Percentiles rank a stretch among this genome's conserved stretches.
Evolutionary conservation across 35 echinoderm and acorn worm species (phyloP).

Genomic region (Anneissia japonica): DNA sequence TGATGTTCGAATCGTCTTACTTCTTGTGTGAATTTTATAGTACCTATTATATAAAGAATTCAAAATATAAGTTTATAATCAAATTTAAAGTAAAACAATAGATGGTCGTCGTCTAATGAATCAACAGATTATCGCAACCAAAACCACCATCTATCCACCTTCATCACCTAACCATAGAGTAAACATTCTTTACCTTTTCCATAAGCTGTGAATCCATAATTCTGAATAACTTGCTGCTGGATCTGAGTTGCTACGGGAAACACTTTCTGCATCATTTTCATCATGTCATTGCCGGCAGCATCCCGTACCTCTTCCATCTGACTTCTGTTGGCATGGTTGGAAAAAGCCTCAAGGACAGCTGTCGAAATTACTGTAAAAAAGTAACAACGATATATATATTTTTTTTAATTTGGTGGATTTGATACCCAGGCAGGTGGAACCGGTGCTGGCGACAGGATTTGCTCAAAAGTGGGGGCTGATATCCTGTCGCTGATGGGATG

Average conservation of each 20-base stretch:
- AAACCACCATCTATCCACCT: no score
- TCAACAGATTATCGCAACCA: no score
- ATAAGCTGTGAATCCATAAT: slow-evolving; percentile 77
- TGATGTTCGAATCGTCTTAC: slow-evolving; percentile 67
- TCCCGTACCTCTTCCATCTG: slow-evolving; percentile 75
- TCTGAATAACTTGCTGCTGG: slow-evolving; percentile 84
- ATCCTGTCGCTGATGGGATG: no score
- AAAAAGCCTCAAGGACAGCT: slow-evolving; percentile 80
- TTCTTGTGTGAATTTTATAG: slow-evolving; percentile 88
- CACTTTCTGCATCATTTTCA: slow-evolving; percentile 99
- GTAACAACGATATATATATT: no score
- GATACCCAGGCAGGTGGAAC: no score
- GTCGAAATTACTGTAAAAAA: slow-evolving; percentile 47
- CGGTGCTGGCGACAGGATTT: no score
- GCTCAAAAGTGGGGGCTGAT: no score
- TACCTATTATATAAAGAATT: slow-evolving; percentile 51
- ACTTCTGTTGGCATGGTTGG: slow-evolving; percentile 58
- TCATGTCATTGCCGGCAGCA: slow-evolving; percentile 92
- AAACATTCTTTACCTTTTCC: slow-evolving; percentile 98
- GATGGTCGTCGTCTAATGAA: no score
- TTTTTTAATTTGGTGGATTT: no score
- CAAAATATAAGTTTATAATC: no score
- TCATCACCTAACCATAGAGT: no score
- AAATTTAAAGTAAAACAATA: no score
- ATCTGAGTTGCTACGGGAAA: slow-evolving; percentile 90